phyloP scores from a whole-genome alignment of 2,113 vertebrate genomes.

The Puntigrus tetrazona region DNA sequence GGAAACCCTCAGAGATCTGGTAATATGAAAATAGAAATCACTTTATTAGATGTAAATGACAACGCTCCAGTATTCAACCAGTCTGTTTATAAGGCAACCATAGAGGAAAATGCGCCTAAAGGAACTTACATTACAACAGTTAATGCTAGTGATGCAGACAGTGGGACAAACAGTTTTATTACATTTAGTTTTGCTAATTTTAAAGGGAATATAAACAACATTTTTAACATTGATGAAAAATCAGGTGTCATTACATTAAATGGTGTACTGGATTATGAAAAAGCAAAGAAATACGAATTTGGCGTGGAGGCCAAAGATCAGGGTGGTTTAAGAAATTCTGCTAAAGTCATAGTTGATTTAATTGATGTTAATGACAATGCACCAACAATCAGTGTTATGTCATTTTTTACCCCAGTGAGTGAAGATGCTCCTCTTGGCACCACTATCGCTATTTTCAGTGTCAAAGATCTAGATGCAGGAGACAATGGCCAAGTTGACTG shows the following conservation, averaged over 20 bases:
- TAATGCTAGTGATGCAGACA: conserved; percentile 70
- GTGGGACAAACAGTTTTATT: conserved; percentile 67
- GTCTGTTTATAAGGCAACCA: conserved; percentile 60
- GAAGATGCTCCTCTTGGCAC: conserved; percentile 57
- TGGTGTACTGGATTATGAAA: conserved; percentile 71
- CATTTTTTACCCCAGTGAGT: conserved; percentile 59
- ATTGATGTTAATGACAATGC: conserved; percentile 70
- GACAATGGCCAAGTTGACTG: conserved; percentile 63
- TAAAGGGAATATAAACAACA: conserved; percentile 58
- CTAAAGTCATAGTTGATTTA: conserved; percentile 64
- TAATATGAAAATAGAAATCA: conserved; percentile 61
- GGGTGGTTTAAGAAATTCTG: conserved; percentile 64
- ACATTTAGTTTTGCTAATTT: conserved; percentile 69
- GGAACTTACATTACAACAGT: conserved; percentile 64
- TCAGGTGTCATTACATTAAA: conserved; percentile 66
- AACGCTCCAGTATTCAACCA: conserved; percentile 71
- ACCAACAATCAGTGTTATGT: conserved; percentile 64
- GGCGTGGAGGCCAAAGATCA: conserved; percentile 71
- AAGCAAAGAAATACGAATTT: conserved; percentile 64
- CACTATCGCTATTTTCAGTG: conserved; percentile 66
- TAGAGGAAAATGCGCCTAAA: conserved; percentile 65
- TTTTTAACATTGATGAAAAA: conserved; percentile 66
- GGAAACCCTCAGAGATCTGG: conserved; percentile 66
- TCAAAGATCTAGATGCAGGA: conserved; percentile 64
- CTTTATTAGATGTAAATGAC: conserved; percentile 74